phyloP scores from a whole-genome alignment of 2,797 vertebrate genomes.

The Florisuga fusca region DNA sequence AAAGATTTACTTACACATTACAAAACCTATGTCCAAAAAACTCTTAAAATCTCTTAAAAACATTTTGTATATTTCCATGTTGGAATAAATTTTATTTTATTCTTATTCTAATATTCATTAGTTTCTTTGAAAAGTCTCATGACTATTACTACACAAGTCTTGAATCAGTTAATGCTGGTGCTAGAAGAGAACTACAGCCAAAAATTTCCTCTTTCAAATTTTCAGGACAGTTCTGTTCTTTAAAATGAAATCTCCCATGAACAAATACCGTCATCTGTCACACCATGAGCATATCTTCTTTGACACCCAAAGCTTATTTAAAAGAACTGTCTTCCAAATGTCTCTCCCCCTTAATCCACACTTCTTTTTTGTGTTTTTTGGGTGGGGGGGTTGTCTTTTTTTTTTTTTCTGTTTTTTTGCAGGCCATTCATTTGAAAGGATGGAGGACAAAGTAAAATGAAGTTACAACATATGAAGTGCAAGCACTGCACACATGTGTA shows the following conservation, averaged over 20 bases:
- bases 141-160: not conserved
- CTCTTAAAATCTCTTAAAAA: not conserved
- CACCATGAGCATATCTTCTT: not conserved
- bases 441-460: not conserved
- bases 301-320: conserved; percentile 10
- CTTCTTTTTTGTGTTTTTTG: not conserved
- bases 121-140: not conserved
- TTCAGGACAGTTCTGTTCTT: not conserved
- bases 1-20: not conserved
- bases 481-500: not conserved
- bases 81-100: not conserved
- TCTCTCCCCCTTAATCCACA: not conserved
- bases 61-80: not conserved
- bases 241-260: not conserved
- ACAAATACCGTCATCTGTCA: conserved; percentile 3
- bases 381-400: too few species aligned
- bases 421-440: not conserved
- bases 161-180: not conserved
- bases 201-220: not conserved
- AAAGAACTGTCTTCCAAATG: not conserved
- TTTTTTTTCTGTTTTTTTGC: not conserved
- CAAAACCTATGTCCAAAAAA: not conserved
- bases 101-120: not conserved
- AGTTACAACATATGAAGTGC: not conserved
- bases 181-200: not conserved